A percentile compares a stretch with the other conserved stretches of the same genome.
These are phyloP conservation scores for Andrena camellia DNA, from an alignment of 2,888 invertebrate genomes.

Conservation along the genomic window DNA sequence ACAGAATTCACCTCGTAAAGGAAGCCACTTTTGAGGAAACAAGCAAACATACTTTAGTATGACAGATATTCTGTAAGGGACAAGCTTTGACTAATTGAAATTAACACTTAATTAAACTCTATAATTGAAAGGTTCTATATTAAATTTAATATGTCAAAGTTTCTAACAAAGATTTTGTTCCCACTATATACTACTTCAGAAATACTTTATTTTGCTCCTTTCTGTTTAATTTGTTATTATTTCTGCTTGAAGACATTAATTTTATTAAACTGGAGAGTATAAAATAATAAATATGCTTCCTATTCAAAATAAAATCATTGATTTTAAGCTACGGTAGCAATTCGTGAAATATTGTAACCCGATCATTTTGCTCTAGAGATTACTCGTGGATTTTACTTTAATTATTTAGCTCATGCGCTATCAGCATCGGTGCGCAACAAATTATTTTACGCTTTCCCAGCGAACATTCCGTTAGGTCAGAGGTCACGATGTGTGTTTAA, in stretches of 20 bases:
- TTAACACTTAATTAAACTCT: not conserved
- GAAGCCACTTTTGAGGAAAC: not conserved
- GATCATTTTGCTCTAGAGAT: slow-evolving; percentile 1
- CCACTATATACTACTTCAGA: too few species aligned
- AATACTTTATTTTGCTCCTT: too few species aligned
- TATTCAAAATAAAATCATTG: not conserved
- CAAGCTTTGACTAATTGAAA: not conserved
- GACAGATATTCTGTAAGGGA: not conserved
- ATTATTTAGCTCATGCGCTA: slow-evolving; percentile 31
- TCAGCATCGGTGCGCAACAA: slow-evolving; percentile 19
- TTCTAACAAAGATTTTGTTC: too few species aligned
- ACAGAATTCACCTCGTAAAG: not conserved
- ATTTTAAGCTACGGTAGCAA: not conserved
- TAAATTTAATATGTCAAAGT: too few species aligned
- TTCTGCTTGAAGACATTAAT: too few species aligned
- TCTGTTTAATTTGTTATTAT: too few species aligned
- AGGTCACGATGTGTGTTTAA: slow-evolving; percentile 17
- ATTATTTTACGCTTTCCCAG: slow-evolving; percentile 17
- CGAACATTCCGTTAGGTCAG: slow-evolving; percentile 25
- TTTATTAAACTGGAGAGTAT: not conserved
- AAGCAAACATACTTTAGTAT: not conserved
- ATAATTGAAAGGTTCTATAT: too few species aligned
- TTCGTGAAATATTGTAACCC: slow-evolving; percentile 2
- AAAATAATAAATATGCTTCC: not conserved
- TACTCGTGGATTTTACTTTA: slow-evolving; percentile 20